phyloP scores from a whole-genome alignment of 1,140 invertebrate genomes.

The Lucilia sericata region DNA sequence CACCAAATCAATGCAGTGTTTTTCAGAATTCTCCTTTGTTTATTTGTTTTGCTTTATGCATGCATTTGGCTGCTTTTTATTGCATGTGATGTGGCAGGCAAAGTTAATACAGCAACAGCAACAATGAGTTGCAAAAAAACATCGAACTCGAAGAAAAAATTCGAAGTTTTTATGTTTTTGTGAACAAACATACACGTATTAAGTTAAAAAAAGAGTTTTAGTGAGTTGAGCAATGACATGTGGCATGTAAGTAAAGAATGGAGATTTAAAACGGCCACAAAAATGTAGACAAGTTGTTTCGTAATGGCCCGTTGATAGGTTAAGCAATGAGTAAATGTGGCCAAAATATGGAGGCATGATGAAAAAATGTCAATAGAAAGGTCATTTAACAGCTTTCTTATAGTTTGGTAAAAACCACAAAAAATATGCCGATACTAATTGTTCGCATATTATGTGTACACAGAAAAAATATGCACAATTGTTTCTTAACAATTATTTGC shows the following conservation, averaged over 20 bases:
- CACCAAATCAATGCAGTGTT: background rate
- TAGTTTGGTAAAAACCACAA: background rate
- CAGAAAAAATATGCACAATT: too few species aligned
- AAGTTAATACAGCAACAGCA: background rate
- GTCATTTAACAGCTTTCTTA: background rate
- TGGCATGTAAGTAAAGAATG: background rate
- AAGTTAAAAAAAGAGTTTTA: background rate
- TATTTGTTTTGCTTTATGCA: slow-evolving; percentile 7
- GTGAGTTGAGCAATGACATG: slow-evolving; percentile 6
- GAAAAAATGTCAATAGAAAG: background rate
- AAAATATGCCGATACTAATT: too few species aligned
- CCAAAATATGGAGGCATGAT: background rate
- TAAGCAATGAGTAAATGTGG: background rate
- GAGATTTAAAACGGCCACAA: slow-evolving; percentile 17
- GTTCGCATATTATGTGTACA: too few species aligned
- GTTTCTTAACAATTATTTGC: too few species aligned
- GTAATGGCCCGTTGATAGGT: background rate
- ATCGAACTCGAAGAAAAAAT: background rate
- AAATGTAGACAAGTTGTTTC: background rate
- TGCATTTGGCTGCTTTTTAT: slow-evolving; percentile 15
- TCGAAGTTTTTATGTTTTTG: background rate
- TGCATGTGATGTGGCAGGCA: background rate
- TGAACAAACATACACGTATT: background rate
- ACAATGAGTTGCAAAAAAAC: background rate
- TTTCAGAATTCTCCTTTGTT: background rate